Base-by-base conservation (phyloP, 1,140 invertebrate genomes). In the Asobara japonica region DNA sequence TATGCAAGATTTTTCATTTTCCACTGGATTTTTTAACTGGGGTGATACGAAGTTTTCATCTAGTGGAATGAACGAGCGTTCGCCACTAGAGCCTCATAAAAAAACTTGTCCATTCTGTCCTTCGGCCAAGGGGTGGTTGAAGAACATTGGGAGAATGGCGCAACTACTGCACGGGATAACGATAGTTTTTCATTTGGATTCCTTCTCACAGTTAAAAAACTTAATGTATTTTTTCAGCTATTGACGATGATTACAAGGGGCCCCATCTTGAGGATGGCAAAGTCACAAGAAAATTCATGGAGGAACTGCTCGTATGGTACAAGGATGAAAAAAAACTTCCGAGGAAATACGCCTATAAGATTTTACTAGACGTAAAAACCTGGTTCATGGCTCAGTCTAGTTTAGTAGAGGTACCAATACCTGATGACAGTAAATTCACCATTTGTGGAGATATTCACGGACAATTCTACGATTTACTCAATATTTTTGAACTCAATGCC, bases 371-470 rank as follows among this genome's bases (percentile, higher is more conserved):
- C 82, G 92, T 98, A 10, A 96, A 97, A 84, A 86, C 92, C 25
- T 93, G 93, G 79, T 95, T 99, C 79, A 92, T 92, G 88, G 90
- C 90, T 67, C 94, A 95, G 81, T 94, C 96, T 31, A 95, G 96
- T 45, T 88, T 99, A 74, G 92, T 99, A 0, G 94, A 99, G 82
- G 94, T 99, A 56, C 90, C 89, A 73, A 94, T 99, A 76, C 92
- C 93, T 6, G 93, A 95, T 83, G 91, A 94, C 48, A 90, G 92
- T 61, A 99, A 99, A 89, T 99, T 99, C 86, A 99, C 98, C 30
- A 94, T 99, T 65, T 99, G 98, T 88, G 98, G 98, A n/a, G 98
- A 99, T 87, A 97, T 99, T 79, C 98, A 99, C 87, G 98, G 98
- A 22, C 98, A 99, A 88, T 99, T 93, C 89, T 99, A 97, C 87